Evolutionary conservation across 1,140 invertebrate species (phyloP).

Genomic region (Drosophila parabipectinata): DNA sequence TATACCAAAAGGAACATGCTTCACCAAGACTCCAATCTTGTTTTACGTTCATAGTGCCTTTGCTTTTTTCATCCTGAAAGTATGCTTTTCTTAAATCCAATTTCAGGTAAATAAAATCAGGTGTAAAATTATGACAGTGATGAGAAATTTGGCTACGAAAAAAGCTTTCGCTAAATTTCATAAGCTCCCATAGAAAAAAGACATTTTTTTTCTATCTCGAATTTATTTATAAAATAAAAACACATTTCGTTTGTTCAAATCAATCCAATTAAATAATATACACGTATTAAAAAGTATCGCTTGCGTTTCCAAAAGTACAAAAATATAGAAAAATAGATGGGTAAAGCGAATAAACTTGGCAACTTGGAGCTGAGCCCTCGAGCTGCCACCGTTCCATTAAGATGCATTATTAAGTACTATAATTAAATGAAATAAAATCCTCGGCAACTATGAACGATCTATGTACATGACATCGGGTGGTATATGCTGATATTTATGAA

Average conservation of each 20-base stretch:
- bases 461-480: conserved; percentile 27
- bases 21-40: too few relatives aligned
- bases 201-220: conserved; percentile 54
- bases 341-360: conserved; percentile 9
- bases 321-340: conserved; percentile 23
- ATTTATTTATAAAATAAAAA: conserved; percentile 82
- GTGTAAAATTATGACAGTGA: background rate
- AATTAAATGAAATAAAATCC: conserved; percentile 11
- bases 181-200: background rate
- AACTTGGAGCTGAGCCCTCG: background rate
- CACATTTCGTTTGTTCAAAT: conserved; percentile 71
- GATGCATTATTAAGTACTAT: conserved; percentile 14
- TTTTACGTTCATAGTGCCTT: too few relatives aligned
- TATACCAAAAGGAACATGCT: too few relatives aligned
- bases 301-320: conserved; percentile 59
- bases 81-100: background rate
- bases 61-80: background rate
- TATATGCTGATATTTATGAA: conserved; percentile 3
- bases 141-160: background rate
- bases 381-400: background rate
- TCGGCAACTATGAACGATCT: conserved; percentile 22
- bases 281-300: conserved; percentile 51
- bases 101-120: background rate
- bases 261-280: conserved; percentile 72
- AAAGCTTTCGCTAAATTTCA: background rate